Conservation (phyloP, 2,113 vertebrate genomes). For the Pteropus alecto region DNA sequence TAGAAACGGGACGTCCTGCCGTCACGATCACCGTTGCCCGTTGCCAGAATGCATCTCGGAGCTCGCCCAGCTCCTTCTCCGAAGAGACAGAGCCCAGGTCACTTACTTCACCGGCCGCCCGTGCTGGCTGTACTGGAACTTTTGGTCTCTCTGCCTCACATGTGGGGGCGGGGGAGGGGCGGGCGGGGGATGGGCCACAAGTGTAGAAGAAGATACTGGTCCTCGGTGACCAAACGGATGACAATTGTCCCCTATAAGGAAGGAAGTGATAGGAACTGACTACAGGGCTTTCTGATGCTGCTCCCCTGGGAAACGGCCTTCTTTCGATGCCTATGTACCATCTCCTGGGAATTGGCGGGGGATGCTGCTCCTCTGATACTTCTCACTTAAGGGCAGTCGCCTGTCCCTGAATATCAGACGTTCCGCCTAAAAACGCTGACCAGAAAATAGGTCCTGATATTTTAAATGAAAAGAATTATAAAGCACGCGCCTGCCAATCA, state of each 20-base stretch:
- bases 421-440: background rate
- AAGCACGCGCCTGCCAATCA: background rate
- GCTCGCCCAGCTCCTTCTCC: background rate
- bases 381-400: background rate
- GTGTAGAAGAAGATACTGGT: background rate
- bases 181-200: rapidly evolving
- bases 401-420: background rate
- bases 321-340: background rate
- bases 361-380: background rate
- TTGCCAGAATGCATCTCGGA: background rate
- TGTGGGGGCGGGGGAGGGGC: too few relatives aligned
- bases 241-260: background rate
- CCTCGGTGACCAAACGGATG: background rate
- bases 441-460: background rate
- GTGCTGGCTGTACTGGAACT: background rate
- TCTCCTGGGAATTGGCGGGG: background rate
- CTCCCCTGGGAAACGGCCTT: background rate
- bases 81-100: background rate
- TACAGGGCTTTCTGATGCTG: background rate
- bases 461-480: background rate
- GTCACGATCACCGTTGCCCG: rapidly evolving
- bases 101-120: background rate
- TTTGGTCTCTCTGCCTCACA: background rate
- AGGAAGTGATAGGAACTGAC: background rate
- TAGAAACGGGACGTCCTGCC: background rate